phyloP scores from a whole-genome alignment of 2,888 invertebrate genomes.

The Andrena bucephala region DNA sequence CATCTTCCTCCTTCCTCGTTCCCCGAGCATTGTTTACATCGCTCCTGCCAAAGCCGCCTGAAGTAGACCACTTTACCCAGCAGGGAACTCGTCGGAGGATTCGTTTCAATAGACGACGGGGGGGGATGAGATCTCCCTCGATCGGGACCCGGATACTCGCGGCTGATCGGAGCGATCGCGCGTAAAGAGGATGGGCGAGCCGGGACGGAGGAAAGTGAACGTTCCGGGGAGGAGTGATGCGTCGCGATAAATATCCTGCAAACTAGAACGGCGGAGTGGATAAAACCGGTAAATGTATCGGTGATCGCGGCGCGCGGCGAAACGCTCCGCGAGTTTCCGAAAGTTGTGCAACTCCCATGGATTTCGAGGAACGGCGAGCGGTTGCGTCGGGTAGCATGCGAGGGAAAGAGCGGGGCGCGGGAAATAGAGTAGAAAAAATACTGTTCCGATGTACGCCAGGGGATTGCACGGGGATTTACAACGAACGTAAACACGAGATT shows the following conservation, averaged over 20 bases:
- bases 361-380: background rate
- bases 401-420: background rate
- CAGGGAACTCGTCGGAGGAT: background rate
- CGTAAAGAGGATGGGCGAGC: background rate
- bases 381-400: background rate
- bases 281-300: slow-evolving; percentile 7
- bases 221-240: slow-evolving; percentile 35
- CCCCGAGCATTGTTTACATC: background rate
- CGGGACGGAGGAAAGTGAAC: slow-evolving; percentile 53
- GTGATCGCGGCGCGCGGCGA: background rate
- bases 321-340: background rate
- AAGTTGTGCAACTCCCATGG: background rate
- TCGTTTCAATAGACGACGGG: background rate
- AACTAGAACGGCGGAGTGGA: background rate
- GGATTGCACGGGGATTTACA: background rate
- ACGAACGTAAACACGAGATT: background rate
- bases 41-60: background rate
- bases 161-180: background rate
- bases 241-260: background rate
- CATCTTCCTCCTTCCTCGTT: background rate
- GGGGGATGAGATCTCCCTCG: background rate
- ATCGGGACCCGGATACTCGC: background rate
- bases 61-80: background rate
- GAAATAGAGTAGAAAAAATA: background rate
- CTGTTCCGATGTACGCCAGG: background rate